phyloP scores from a whole-genome alignment of 2,888 invertebrate genomes.

The Tetragnatha montana region DNA sequence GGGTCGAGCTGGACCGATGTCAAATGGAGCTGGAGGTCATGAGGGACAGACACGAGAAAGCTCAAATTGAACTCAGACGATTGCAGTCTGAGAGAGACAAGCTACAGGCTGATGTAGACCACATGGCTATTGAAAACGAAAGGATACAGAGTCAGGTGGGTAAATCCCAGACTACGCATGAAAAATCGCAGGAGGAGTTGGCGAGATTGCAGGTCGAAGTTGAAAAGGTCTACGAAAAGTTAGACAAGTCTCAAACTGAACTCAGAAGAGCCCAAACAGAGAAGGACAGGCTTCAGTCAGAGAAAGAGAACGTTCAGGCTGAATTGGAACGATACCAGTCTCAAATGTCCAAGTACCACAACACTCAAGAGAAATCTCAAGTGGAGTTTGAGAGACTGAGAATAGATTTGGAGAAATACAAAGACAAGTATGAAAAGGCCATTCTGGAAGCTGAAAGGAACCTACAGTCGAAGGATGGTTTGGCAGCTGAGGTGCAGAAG shows the following conservation, averaged over 20 bases:
- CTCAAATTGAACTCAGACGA: conserved; percentile 88
- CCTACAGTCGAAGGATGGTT: conserved; percentile 64
- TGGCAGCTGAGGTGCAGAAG: conserved; percentile 61
- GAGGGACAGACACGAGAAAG: conserved; percentile 90
- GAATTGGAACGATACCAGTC: conserved; percentile 85
- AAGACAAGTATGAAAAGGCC: conserved; percentile 71
- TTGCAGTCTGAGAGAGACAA: conserved; percentile 77
- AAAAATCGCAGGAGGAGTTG: conserved; percentile 92
- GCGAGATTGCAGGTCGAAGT: conserved; percentile 91
- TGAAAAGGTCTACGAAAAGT: conserved; percentile 93
- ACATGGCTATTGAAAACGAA: conserved; percentile 83
- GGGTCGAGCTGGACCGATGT: conserved; percentile 86
- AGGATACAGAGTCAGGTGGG: conserved; percentile 89
- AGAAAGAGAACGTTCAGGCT: conserved; percentile 86
- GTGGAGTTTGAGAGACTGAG: conserved; percentile 73
- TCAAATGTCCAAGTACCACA: conserved; percentile 85
- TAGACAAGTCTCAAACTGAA: conserved; percentile 84
- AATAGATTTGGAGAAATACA: conserved; percentile 72
- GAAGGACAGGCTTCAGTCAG: conserved; percentile 82
- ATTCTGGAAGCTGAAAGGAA: conserved; percentile 69
- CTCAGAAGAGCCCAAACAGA: conserved; percentile 82
- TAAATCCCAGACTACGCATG: conserved; percentile 89
- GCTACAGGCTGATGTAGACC: conserved; percentile 74
- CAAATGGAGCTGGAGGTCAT: conserved; percentile 90
- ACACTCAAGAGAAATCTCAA: conserved; percentile 76